Base-by-base conservation (phyloP, 2,888 invertebrate genomes). In the Ectemnius continuus region DNA sequence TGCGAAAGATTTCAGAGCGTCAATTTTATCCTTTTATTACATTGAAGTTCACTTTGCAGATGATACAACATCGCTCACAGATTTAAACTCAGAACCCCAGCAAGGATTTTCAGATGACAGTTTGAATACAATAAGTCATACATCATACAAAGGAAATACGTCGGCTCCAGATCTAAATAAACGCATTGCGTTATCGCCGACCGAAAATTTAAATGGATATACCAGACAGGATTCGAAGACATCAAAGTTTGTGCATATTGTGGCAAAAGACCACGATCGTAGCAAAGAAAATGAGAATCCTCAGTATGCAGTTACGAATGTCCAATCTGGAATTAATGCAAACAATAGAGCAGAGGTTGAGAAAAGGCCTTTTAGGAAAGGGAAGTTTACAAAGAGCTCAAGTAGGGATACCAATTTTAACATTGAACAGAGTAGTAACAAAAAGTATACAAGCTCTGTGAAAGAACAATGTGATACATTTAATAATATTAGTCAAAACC, bases 131-230 rank as follows among this genome's bases (percentile, higher is more conserved):
- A 57, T 48, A 46, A 14, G 28, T 2, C 36, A 2, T 4, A 26
- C n/a, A 64, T 61, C 52, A 4, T 18, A 14, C 8, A 60, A 57
- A 23, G 14, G n/a, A 16, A 26, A 26, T 45, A 46, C 1, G 14
- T 8, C 62, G 0, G 18, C 2, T 6, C 61, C 64, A 47, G 79
- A 82, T 52, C 67, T 81, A 57, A 82, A 81, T 64, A 74, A 79
- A 67, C 52, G 82, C 47, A 75, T 82, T 45, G 28, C 76, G 64
- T 46, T 73, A 52, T 69, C 70, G 58, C 48, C 64, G 18, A 60
- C 23, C 57, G 59, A 59, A 6, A n/a, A 57, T 8, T 8, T 47
- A 11, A 47, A 45, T 8, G 60, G 20, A 11, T 52, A 67, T 45
- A 4, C 2, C 4, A 13, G 13, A 63, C 13, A 4, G 8, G 23